These are phyloP conservation scores for Podarcis siculus DNA, from an alignment of 2,797 vertebrate species.

Conservation along the genomic window DNA sequence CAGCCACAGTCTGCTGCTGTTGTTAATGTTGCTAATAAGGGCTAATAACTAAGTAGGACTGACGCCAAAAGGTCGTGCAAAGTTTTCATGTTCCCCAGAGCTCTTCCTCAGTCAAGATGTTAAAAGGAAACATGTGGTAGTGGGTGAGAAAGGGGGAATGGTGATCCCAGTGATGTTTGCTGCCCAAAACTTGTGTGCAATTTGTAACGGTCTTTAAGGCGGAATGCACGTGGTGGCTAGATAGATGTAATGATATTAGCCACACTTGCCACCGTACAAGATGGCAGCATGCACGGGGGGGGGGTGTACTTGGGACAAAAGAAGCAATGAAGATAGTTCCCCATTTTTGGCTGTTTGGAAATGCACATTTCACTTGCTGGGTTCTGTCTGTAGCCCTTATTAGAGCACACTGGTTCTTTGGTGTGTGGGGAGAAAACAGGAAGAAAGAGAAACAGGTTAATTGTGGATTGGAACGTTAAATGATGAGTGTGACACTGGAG, in stretches of 20 bases:
- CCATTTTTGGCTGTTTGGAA: background rate
- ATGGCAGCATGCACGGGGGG: background rate
- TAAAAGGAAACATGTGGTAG: background rate
- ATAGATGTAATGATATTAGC: background rate
- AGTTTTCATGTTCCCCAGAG: background rate
- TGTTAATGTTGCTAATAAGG: background rate
- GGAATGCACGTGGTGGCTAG: background rate
- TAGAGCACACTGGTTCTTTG: background rate
- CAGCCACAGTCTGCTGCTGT: background rate
- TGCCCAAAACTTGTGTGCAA: background rate
- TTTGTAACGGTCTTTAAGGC: background rate
- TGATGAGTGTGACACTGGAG: background rate
- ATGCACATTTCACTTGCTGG: background rate
- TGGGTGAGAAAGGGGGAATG: background rate
- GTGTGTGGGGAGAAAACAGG: no score
- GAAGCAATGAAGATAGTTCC: background rate
- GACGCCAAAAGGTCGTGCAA: background rate
- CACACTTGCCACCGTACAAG: no score
- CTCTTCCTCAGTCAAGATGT: background rate
- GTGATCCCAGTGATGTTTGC: background rate
- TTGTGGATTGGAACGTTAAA: background rate
- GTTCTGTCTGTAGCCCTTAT: background rate
- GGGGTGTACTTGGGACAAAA: background rate
- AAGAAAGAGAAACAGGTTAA: background rate
- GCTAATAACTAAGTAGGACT: background rate